Conservation (phyloP, 2,888 invertebrate genomes). For the Coecobrya sp. region DNA sequence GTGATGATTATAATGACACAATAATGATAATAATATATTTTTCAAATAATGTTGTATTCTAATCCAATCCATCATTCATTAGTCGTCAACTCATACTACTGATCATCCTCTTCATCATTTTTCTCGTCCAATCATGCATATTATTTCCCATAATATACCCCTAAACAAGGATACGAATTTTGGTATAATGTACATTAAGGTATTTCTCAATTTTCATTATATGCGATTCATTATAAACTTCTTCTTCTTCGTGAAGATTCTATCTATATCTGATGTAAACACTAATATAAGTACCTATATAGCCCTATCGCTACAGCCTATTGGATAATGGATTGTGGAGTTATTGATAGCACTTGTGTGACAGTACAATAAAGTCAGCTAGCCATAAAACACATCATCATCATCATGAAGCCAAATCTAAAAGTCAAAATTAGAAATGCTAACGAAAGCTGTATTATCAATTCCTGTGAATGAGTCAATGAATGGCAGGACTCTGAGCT, state of each 20-base stretch:
- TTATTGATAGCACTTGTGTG: not conserved
- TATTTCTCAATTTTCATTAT: constrained; percentile 1
- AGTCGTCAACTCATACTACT: constrained; percentile 46
- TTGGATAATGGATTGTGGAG: not conserved
- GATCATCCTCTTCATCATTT: constrained; percentile 60
- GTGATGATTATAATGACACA: constrained; percentile 54
- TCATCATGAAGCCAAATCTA: not conserved
- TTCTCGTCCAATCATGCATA: constrained; percentile 66
- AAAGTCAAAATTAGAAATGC: constrained; percentile 63
- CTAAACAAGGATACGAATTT: not conserved
- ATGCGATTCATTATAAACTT: not conserved
- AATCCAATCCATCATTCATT: constrained; percentile 76
- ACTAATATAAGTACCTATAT: not conserved
- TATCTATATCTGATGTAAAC: not conserved
- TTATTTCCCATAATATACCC: constrained; percentile 32
- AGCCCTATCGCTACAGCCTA: not conserved
- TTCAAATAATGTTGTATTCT: constrained; percentile 55
- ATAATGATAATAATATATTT: constrained; percentile 72
- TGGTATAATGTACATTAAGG: not conserved
- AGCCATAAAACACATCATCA: constrained; percentile 39
- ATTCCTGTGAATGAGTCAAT: constrained; percentile 18
- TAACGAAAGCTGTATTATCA: constrained; percentile 64
- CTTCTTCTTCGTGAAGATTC: too few relatives aligned
- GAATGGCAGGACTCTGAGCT: constrained; percentile 27
- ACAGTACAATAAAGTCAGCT: constrained; percentile 33